Percentiles rank a stretch among this genome's conserved stretches.
Evolutionary conservation across 2,888 invertebrate species (phyloP).

Genomic region (Rhorus exstirpatorius): DNA sequence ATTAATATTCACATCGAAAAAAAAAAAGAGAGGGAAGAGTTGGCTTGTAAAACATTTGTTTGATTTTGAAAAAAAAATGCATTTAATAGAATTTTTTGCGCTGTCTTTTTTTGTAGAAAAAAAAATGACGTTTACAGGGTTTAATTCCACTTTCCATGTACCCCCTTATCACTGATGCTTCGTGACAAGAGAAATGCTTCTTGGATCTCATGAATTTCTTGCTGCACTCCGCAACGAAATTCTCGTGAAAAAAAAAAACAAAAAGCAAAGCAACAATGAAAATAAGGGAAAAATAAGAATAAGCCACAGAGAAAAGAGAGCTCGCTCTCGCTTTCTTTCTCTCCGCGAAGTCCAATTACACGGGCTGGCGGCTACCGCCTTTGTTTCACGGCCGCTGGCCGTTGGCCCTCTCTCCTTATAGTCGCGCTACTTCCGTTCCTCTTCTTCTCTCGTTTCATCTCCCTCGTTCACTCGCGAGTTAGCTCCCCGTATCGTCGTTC

Average conservation of each 20-base stretch:
- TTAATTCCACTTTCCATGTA: not conserved
- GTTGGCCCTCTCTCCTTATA: slow-evolving; percentile 78
- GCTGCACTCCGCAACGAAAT: slow-evolving; percentile 34
- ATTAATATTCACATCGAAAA: no score
- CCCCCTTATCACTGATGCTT: slow-evolving; percentile 26
- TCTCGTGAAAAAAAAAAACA: slow-evolving; percentile 4
- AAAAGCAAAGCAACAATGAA: slow-evolving; percentile 43
- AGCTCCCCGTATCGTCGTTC: slow-evolving; percentile 49
- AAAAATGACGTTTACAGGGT: no score
- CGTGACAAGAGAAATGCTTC: slow-evolving; percentile 16
- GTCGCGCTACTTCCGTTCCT: slow-evolving; percentile 75
- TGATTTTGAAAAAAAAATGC: no score
- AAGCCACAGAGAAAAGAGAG: slow-evolving; percentile 62
- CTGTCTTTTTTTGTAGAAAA: no score
- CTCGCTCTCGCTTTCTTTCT: slow-evolving; percentile 21
- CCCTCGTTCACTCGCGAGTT: slow-evolving; percentile 30
- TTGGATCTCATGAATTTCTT: slow-evolving; percentile 49
- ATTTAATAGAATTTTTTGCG: no score
- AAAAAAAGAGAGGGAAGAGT: no score
- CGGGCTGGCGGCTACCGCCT: slow-evolving; percentile 84
- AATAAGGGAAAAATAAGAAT: slow-evolving; percentile 62
- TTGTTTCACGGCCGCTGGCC: slow-evolving; percentile 86
- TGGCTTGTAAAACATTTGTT: no score
- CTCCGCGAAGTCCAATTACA: slow-evolving; percentile 84
- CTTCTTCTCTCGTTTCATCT: slow-evolving; percentile 54